These are phyloP conservation scores for Macrochelys suwanniensis DNA, from an alignment of 2,797 vertebrate genomes.

Conservation along the genomic window DNA sequence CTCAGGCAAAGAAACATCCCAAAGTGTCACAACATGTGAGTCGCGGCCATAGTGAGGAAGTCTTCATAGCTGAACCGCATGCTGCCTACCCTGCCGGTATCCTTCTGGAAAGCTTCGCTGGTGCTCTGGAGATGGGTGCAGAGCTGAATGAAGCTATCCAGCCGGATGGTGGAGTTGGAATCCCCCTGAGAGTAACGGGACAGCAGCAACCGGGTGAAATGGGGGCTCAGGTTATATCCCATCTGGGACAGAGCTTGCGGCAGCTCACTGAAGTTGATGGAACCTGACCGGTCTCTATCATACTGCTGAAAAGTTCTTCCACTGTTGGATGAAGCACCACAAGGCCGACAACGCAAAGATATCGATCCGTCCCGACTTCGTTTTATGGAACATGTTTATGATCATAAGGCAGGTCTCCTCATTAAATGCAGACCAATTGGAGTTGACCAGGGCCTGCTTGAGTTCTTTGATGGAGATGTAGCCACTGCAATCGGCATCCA, in stretches of 20 bases:
- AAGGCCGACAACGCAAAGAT: constrained; percentile 92
- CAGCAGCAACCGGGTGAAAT: constrained; percentile 91
- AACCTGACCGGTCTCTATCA: constrained; percentile 91
- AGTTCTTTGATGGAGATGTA: constrained; percentile 94
- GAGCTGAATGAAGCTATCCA: constrained; percentile 96
- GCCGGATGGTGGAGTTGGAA: constrained; percentile 84
- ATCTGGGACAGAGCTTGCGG: constrained; percentile 96
- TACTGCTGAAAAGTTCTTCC: constrained; percentile 94
- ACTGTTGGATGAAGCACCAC: constrained; percentile 93
- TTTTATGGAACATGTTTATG: constrained; percentile 98
- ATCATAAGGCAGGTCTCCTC: constrained; percentile 96
- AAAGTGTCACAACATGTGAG: constrained; percentile 87
- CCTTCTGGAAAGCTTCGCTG: constrained; percentile 92
- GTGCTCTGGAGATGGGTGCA: constrained; percentile 95
- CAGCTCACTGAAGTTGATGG: constrained; percentile 89
- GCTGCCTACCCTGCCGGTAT: constrained; percentile 86
- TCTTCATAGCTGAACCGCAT: constrained; percentile 93
- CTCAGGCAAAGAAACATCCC: fast-evolving
- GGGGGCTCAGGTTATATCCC: constrained; percentile 96
- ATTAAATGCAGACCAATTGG: constrained; percentile 94
- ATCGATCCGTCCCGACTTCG: constrained; percentile 89
- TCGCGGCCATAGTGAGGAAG: constrained; percentile 90
- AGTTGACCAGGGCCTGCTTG: constrained; percentile 94
- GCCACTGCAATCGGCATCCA: constrained; percentile 91
- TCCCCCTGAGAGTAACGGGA: constrained; percentile 78